Base-by-base conservation (phyloP, 2,113 vertebrate species). In the Gambusia holbrooki region DNA sequence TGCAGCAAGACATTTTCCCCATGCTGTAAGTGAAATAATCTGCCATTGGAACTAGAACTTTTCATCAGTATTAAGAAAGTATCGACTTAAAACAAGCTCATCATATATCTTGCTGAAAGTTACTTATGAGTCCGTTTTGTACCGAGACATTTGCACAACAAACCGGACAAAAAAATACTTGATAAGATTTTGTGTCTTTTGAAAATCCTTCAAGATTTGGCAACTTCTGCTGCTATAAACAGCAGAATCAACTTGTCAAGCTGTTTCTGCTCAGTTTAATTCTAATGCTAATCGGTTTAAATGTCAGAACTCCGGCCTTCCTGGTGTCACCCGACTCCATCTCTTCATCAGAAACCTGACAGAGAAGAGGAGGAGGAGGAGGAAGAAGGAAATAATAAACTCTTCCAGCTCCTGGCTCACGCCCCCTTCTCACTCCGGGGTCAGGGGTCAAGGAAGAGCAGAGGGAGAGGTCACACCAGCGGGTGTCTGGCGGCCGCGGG, bases 351-450 rank as follows among this genome's bases (percentile, higher is more conserved):
- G 35, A 37, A 37, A 37, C 77, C 60, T 68, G 60, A 83, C 93
- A 93, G 93, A 93, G 93, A 95, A 88, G 87, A 87, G 75, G 60
- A 93, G 45, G 45, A 48, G 45, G 15, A 45, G 42, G 42, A 93
- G 93, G 94, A 94, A 92, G 92, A 95, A 96, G 96, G 96, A 97
- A 96, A 96, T 97, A 96, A 97, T 97, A 96, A 97, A 97, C 96
- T 96, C 95, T 94, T 94, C 93, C 94, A 96, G 95, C 95, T 94
- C 90, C 95, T 91, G 92, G 87, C 86, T 87, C 93, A 93, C 89
- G 83, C 94, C 94, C 93, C 91, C 86, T 85, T 93, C 91, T 96
- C 95, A 96, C 95, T 93, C 94, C 84, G 91, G 86, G 95, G 93
- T 96, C 85, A 95, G 94, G 93, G 96, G 95, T 96, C 95, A 93